Evolutionary conservation across 2,888 invertebrate species (phyloP).

Genomic region (Caenorhabditis virilis): DNA sequence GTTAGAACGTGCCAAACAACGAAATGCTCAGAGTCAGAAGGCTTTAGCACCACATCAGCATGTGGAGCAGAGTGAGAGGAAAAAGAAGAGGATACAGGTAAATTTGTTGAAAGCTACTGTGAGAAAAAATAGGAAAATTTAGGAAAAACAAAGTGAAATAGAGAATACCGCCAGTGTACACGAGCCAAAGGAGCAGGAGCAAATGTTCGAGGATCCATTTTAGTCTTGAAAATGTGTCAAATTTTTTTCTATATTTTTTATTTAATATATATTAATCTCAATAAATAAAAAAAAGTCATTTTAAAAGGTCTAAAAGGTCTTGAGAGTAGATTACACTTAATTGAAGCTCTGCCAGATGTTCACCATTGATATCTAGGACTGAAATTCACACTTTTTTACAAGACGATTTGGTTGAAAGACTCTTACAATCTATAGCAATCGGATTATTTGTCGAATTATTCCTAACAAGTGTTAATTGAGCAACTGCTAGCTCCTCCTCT

Average conservation of each 20-base stretch:
- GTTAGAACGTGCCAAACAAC: slow-evolving; percentile 62
- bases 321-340: slow-evolving; percentile 50
- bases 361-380: slow-evolving; percentile 54
- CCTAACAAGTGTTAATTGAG: slow-evolving; percentile 43
- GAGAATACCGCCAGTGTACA: slow-evolving; percentile 53
- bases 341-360: slow-evolving; percentile 50
- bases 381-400: slow-evolving; percentile 16
- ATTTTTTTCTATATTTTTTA: too few species aligned
- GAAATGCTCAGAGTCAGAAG: slow-evolving; percentile 60
- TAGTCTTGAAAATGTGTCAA: slow-evolving; percentile 26
- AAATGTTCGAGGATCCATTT: slow-evolving; percentile 67
- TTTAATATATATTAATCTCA: too few species aligned
- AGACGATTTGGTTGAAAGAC: not conserved
- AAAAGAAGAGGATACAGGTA: slow-evolving; percentile 56
- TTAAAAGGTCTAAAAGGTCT: not conserved
- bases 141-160: slow-evolving; percentile 64
- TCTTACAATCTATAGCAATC: slow-evolving; percentile 40
- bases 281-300: too few species aligned
- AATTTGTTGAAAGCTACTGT: too few species aligned
- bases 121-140: too few species aligned
- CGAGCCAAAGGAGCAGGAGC: slow-evolving; percentile 54
- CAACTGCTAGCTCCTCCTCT: slow-evolving; percentile 59
- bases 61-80: slow-evolving; percentile 58
- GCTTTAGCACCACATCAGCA: slow-evolving; percentile 67
- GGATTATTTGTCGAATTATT: slow-evolving; percentile 24